Base-by-base conservation (phyloP, 1,140 invertebrate genomes). In the Asbolus verrucosus region DNA sequence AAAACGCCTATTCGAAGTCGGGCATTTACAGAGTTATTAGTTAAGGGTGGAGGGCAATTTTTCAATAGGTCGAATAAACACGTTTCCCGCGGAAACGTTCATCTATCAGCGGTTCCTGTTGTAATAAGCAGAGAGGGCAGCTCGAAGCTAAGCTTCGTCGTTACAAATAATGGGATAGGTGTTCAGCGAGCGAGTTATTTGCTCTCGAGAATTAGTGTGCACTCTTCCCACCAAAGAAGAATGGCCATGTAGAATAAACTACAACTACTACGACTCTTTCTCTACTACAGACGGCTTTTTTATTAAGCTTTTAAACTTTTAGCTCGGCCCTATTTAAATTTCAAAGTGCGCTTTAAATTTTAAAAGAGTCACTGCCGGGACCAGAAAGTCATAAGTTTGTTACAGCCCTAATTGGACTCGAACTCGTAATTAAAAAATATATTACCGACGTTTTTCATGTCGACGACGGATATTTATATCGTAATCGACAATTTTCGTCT, bases 111-210 rank as follows among this genome's bases (percentile, higher is more conserved):
- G 71, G 71, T 72, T 72, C 67, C 67, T 63, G 62, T 68, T 72
- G 60, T 69, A 72, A 72, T 72, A 68, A 69, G 67, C 67, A 72
- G 62, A 65, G 36, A 43, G 24, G 36, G 27, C 38, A 65, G 13
- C 21, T 27, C 38, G 33, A 18, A 24, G 14, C 36, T 38, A 65
- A 65, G 36, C 61, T 41, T 15, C 33, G 36, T 36, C 31, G 21
- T 41, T 41, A 69, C 71, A 71, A 75, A 73, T 75, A 75, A 75
- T 73, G 73, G 68, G 62, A 70, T 73, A 73, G 73, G 69, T 75
- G 73, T 72, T 75, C 71, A 63, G 33, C 59, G 36, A 66, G 69
- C 72, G 70, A 75, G 65, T 75, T 75, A 75, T 75, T 73, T 73
- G 62, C 69, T 43, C 67, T 38, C 24, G 50, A 66, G 74, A 71